Conservation (phyloP, 2,888 invertebrate genomes). For the Camptogramma bilineatum region DNA sequence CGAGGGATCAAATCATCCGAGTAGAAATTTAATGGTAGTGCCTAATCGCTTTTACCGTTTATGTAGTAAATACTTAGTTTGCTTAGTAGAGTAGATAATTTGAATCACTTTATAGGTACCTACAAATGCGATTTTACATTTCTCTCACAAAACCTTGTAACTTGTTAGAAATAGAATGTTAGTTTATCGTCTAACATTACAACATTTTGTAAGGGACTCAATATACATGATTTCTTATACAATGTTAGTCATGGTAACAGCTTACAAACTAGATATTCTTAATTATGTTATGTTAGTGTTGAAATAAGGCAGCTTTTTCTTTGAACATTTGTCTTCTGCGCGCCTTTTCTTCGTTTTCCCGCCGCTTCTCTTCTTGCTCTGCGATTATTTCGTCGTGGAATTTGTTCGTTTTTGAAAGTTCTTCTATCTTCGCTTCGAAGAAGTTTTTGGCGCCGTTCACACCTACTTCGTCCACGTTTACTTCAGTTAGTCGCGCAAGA, state of each 20-base stretch:
- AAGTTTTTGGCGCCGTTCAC: constrained; percentile 98
- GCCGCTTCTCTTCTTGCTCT: constrained; percentile 95
- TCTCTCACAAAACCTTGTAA: neutral
- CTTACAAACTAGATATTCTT: constrained; percentile 77
- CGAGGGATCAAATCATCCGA: neutral
- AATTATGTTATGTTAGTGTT: constrained; percentile 63
- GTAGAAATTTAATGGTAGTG: neutral
- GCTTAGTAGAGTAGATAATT: neutral
- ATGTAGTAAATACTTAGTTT: neutral
- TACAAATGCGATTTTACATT: neutral
- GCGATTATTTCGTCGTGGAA: constrained; percentile 96
- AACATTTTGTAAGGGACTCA: neutral
- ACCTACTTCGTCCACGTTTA: constrained; percentile 97
- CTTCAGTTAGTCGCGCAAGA: constrained; percentile 94
- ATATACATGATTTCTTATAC: constrained; percentile 39
- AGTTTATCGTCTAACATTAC: neutral
- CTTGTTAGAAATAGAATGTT: neutral
- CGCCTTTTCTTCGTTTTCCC: constrained; percentile 93
- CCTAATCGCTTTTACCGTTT: neutral
- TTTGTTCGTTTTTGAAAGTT: constrained; percentile 92
- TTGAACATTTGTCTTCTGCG: constrained; percentile 93
- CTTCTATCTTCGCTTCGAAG: constrained; percentile 98
- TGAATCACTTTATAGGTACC: neutral
- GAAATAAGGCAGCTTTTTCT: constrained; percentile 94
- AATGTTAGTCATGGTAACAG: constrained; percentile 77